Base-by-base conservation (phyloP, 2,113 vertebrate species). In the Chaenocephalus aceratus region DNA sequence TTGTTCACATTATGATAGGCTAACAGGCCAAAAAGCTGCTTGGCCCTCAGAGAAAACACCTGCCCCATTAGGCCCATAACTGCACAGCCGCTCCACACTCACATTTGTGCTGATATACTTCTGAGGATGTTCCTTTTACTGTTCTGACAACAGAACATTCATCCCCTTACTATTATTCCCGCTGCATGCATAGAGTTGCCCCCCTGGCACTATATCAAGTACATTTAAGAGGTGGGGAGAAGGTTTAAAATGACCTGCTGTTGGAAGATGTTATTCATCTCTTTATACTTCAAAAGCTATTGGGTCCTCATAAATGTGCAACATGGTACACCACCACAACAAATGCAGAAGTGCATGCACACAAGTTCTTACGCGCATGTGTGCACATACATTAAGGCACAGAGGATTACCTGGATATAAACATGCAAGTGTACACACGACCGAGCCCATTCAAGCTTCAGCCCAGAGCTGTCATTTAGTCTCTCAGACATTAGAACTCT, bases 21-120 rank as follows among this genome's bases (percentile, higher is more conserved):
- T 45, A 34, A 65, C 62, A 13, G 68, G 85, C 88, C 89, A 91
- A 88, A 86, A 86, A 41, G 78, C 86, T 83, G 73, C 75, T 83
- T 76, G 83, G 85, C 77, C 89, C 86, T 45, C 14, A 58, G 92
- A 92, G 92, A 92, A 92, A 94, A 94, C 94, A 95, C 88, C 92
- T 95, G 92, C 72, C 85, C 72, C 9, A 85, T 41, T 73, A 70
- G 60, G 84, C 81, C 72, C 14, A 54, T 51, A 12, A 70, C 67
- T 63, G 52, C 82, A 83, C 85, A 86, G 61, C 34, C 63, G 48
- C 52, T 54, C 49, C 45, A 59, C 68, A 64, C 23, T 48, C 69
- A 79, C 61, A 79, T 71, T 54, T 79, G n/a, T 45, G 64, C 46
- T 58, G 63, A 72, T 68, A 41, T 26, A 30, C 68, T 83, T 76